Base-by-base conservation (phyloP, 92 coral and sea anemone genomes). In the Epizoanthus ramosus region DNA sequence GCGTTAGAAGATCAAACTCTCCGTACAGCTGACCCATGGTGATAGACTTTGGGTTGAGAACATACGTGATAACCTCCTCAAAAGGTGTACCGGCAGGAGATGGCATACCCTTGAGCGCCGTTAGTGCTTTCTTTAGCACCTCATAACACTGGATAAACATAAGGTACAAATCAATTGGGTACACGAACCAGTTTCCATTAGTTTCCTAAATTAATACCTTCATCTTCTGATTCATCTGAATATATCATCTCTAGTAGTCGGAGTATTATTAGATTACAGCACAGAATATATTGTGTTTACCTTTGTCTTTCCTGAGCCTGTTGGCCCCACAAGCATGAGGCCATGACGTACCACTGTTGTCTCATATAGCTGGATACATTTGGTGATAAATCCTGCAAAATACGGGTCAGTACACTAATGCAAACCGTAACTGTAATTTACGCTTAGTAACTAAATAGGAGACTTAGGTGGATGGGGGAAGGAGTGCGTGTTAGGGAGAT, bases 11-110 rank as follows among this genome's bases (percentile, higher is more conserved):
- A 86, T 96, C 99, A 90, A 96, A 96, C 85, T 96, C 99, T 61
- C 99, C 99, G 63, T 96, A 96, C 66, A 96, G 80, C 80, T 96
- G 99, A 16, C 99, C 99, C 99, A 96, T 96, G 4, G 99, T 96
- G 85, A 96, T 96, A 21, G 99, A 96, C 80, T 96, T 96, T 3
- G 99, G 99, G 90, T 96, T 96, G 65, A 96, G 83, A 0, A 94
- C 93, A 54, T 79, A 94, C 7, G 99, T 92, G 63, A 92, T 97
- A 22, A 96, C 99, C 80, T 96, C 98, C 86, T 96, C 99, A 87
- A 94, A 96, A 24, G 87, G 91, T 39, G 85, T 81, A 5, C 99
- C 99, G 3, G 99, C 90, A 21, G 99, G 99, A 65, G 99, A 96
- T 77, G 87, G 93, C 85, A 90, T 92, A n/a, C 99, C 99, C 74